Conservation (phyloP, 37 sponge, comb jelly and placozoan species). For the Crambe crambe region DNA sequence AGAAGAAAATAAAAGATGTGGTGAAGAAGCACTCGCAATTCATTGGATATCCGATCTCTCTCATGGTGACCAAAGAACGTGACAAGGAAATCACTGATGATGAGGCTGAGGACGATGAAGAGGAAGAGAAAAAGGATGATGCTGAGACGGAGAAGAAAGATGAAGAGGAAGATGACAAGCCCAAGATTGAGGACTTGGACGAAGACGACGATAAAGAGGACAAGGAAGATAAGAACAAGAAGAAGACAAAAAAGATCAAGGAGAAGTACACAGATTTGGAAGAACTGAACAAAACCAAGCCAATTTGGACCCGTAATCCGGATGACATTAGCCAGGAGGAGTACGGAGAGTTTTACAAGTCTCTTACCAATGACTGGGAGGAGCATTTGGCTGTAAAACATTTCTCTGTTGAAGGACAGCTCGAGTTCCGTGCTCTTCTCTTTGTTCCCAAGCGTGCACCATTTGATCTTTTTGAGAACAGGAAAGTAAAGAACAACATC, state of each 20-base stretch:
- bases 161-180: slow-evolving; percentile 57
- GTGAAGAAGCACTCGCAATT: slow-evolving; percentile 99
- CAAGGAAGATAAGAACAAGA: slow-evolving; percentile 69
- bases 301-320: slow-evolving; percentile 98
- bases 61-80: slow-evolving; percentile 94
- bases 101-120: slow-evolving; percentile 90
- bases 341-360: slow-evolving; percentile 99
- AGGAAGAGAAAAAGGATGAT: slow-evolving; percentile 65
- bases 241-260: slow-evolving; percentile 89
- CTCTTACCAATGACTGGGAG: slow-evolving; percentile 99
- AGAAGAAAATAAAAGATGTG: slow-evolving; percentile 90
- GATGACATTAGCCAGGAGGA: slow-evolving; percentile 97
- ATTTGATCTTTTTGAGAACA: slow-evolving; percentile 99
- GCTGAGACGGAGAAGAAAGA: not conserved
- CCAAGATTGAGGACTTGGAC: slow-evolving; percentile 48
- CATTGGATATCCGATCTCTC: slow-evolving; percentile 97
- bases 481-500: slow-evolving; percentile 98
- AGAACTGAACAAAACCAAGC: slow-evolving; percentile 98
- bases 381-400: slow-evolving; percentile 99
- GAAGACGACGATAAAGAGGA: slow-evolving; percentile 73
- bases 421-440: slow-evolving; percentile 95
- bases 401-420: slow-evolving; percentile 99
- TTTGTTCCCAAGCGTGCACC: slow-evolving; percentile 97
- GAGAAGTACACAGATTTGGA: slow-evolving; percentile 98
- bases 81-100: slow-evolving; percentile 96